Evolutionary conservation across 2,797 vertebrate species (phyloP).

Genomic region (Oophaga sylvatica): DNA sequence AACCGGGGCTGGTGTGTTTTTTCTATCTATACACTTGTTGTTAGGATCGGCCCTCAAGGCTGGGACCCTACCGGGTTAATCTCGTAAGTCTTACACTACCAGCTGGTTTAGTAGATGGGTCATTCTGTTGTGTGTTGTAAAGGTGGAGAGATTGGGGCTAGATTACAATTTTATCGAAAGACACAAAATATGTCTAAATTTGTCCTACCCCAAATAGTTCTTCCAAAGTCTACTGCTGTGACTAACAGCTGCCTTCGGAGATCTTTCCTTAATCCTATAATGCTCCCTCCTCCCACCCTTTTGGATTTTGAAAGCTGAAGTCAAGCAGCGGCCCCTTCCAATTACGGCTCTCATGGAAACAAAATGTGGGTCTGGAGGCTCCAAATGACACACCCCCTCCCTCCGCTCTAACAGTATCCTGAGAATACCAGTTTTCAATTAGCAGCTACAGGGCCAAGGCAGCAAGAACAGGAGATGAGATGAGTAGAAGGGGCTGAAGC

Average conservation of each 20-base stretch:
- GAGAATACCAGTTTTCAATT: conserved; percentile 30
- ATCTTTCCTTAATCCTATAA: conserved; percentile 29
- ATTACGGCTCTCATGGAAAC: conserved; percentile 53
- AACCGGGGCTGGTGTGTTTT: no score
- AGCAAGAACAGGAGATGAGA: conserved; percentile 7
- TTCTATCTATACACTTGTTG: no score
- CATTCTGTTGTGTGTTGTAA: background rate
- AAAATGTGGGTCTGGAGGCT: conserved; percentile 28
- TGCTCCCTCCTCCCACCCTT: background rate
- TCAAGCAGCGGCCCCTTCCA: conserved; percentile 32
- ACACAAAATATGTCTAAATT: background rate
- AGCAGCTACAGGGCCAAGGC: conserved; percentile 32
- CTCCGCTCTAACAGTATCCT: background rate
- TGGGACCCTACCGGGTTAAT: no score
- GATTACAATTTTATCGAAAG: background rate
- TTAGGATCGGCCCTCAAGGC: no score
- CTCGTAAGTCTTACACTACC: no score
- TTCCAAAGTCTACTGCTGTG: background rate
- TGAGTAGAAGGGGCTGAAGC: background rate
- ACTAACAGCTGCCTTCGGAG: background rate
- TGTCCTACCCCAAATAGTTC: background rate
- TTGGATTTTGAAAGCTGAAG: conserved; percentile 32
- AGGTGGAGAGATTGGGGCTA: background rate
- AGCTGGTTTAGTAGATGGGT: background rate
- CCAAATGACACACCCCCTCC: conserved; percentile 16